phyloP scores from a whole-genome alignment of 2,888 invertebrate genomes.

The Serrognathus titanus region DNA sequence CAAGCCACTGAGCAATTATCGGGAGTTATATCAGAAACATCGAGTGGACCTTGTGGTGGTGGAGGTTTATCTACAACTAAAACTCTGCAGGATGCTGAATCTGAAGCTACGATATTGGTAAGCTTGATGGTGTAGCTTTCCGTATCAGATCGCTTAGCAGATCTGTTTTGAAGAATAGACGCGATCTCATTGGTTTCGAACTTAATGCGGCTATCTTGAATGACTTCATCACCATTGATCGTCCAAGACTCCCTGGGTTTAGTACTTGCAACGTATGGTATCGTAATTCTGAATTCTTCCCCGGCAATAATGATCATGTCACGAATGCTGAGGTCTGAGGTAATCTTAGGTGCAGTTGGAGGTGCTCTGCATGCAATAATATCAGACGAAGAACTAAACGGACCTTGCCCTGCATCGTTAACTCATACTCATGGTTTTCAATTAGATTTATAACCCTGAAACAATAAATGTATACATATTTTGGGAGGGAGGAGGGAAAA shows the following conservation, averaged over 20 bases:
- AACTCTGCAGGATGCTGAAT: constrained; percentile 87
- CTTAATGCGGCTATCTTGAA: constrained; percentile 76
- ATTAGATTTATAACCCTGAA: constrained; percentile 73
- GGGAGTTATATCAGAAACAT: constrained; percentile 89
- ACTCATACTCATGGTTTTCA: constrained; percentile 96
- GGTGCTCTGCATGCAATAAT: constrained; percentile 86
- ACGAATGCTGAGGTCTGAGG: constrained; percentile 85
- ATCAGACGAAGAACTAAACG: constrained; percentile 89
- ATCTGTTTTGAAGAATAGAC: constrained; percentile 82
- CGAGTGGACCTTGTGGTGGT: constrained; percentile 85
- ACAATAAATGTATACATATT: constrained; percentile 5
- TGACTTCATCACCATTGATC: constrained; percentile 81
- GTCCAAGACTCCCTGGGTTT: constrained; percentile 88
- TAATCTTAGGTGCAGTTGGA: constrained; percentile 88
- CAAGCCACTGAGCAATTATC: constrained; percentile 93
- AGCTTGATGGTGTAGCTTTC: constrained; percentile 92
- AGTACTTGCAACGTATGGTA: constrained; percentile 87
- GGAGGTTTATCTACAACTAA: constrained; percentile 80
- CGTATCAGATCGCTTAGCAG: constrained; percentile 86
- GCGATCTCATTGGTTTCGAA: constrained; percentile 79
- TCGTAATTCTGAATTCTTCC: constrained; percentile 92
- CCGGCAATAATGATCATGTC: constrained; percentile 95
- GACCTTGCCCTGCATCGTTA: constrained; percentile 97
- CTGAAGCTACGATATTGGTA: constrained; percentile 85
- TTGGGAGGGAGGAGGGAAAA: not conserved